These are phyloP conservation scores for Octomys mimax DNA, from an alignment of 2,797 vertebrate species.

Conservation along the genomic window DNA sequence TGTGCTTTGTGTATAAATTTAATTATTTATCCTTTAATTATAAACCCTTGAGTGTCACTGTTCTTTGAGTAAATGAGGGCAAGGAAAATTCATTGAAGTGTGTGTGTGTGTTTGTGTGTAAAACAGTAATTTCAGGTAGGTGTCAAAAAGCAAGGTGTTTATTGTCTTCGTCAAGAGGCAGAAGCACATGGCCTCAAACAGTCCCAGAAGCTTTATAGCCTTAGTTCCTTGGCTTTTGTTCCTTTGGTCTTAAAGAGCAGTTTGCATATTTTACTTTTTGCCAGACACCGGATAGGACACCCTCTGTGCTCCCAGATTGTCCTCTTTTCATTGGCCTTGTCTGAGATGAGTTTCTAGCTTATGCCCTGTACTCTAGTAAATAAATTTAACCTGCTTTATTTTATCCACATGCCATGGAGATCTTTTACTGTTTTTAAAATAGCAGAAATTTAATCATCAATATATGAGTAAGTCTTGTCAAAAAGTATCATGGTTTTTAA, in stretches of 20 bases:
- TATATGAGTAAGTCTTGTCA: constrained; percentile 9
- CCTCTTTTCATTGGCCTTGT: not conserved
- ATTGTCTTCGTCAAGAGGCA: not conserved
- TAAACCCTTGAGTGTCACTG: not conserved
- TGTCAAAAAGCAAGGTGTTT: not conserved
- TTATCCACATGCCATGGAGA: not conserved
- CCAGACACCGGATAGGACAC: not conserved
- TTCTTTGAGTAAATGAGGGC: not conserved
- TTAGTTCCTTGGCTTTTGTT: not conserved
- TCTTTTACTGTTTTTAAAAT: constrained; percentile 32
- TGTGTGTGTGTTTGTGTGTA: not conserved
- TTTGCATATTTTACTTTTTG: not conserved
- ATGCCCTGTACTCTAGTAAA: not conserved
- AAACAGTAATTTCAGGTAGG: not conserved
- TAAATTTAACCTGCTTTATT: not conserved
- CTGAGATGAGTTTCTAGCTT: not conserved
- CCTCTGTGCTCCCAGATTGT: not conserved
- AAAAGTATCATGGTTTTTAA: constrained; percentile 10
- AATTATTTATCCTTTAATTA: not conserved
- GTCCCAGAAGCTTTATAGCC: not conserved
- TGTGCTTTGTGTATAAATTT: not conserved
- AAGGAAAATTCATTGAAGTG: not conserved
- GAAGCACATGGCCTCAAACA: not conserved
- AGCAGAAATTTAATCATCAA: not conserved
- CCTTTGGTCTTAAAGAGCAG: not conserved